Conservation (phyloP, 2,888 invertebrate species). For the Chironomus riparius region DNA sequence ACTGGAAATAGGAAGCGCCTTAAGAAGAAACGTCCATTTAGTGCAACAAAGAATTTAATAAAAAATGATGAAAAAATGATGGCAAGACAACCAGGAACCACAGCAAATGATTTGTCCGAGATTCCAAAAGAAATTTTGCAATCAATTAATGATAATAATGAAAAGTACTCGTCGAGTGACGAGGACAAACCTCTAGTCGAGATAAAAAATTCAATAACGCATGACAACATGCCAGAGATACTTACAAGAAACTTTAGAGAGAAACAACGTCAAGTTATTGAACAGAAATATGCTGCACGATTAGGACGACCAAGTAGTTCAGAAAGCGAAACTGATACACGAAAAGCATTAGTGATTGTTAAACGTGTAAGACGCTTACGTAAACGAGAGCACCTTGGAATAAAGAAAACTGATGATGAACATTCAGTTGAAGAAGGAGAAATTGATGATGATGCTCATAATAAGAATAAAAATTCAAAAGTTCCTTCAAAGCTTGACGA, state of each 20-base stretch:
- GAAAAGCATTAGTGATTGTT: conserved; percentile 32
- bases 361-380: conserved; percentile 32
- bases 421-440: conserved; percentile 21
- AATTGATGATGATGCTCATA: neutral
- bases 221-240: conserved; percentile 41
- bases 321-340: conserved; percentile 42
- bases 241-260: conserved; percentile 42
- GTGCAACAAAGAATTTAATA: conserved; percentile 28
- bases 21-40: conserved; percentile 36
- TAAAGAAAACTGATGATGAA: conserved; percentile 16
- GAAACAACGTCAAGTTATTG: conserved; percentile 40
- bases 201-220: conserved; percentile 34
- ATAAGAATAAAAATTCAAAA: neutral
- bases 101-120: conserved; percentile 35
- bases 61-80: conserved; percentile 36
- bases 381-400: conserved; percentile 28
- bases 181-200: conserved; percentile 35
- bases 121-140: conserved; percentile 24
- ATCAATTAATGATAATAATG: conserved; percentile 28
- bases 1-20: conserved; percentile 46
- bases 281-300: conserved; percentile 37
- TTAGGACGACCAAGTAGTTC: conserved; percentile 43
- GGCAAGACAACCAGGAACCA: conserved; percentile 17
- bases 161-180: conserved; percentile 30
- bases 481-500: conserved; percentile 3